Base-by-base conservation (phyloP, 92 coral and sea anemone genomes). In the Blastomussa wellsi region DNA sequence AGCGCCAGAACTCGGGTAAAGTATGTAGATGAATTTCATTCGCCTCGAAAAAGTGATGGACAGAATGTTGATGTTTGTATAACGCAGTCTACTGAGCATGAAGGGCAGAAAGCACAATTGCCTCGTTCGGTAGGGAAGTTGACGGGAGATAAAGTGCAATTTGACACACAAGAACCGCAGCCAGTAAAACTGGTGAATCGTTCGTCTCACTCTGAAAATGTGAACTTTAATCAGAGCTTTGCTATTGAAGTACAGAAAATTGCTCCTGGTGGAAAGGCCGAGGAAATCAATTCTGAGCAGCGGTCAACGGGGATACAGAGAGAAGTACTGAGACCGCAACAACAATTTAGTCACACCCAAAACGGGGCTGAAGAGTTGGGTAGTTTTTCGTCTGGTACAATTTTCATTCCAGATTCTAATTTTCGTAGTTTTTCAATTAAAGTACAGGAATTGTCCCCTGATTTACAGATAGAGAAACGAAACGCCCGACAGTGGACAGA, bases 341-440 rank as follows among this genome's bases (percentile, higher is more conserved):
- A 1, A 28, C 53, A 77, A 22, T 77, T 55, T 22, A 41, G 37
- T 9, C 59, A 35, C 68, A 33, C 68, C 35, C 80, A 77, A 77
- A 5, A 17, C 9, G 22, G 68, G 4, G 48, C 31, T 53, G 44
- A 20, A 4, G 19, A 13, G 14, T 16, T 19, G 8, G 31, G 22
- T 22, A 65, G 42, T 1, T 29, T n/a, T 2, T 29, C 48, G 0
- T 55, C 51, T 6, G 82, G 71, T 16, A 78, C 9, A 11, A 20
- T 78, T 24, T 52, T 78, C 5, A 59, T 78, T 39, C 82, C 82
- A 9, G 53, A 78, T 36, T 59, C 65, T 11, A 59, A 37, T 12
- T 35, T 59, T 53, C 41, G 12, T 20, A 78, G 52, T 38, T 78
- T 59, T 55, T 59, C 49, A n/a, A 60, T 37, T 13, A 16, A 59